Evolutionary conservation across 2,888 invertebrate genomes (phyloP).

Genomic region (Ornithoptera priamus): DNA sequence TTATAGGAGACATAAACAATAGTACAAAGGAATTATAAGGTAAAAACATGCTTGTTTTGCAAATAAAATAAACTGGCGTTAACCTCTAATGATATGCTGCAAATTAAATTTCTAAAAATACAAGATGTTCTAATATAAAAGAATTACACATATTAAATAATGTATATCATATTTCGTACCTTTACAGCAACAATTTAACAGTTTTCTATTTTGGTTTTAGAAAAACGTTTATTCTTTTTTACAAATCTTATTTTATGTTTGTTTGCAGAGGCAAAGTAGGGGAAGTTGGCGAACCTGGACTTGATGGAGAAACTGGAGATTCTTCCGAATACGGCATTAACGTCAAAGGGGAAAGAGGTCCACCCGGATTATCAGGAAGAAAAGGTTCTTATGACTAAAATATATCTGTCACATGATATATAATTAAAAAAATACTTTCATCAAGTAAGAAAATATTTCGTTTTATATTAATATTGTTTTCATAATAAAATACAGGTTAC

Average conservation of each 20-base stretch:
- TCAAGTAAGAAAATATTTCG: neutral
- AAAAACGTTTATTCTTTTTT: neutral
- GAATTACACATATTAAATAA: neutral
- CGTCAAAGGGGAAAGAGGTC: slow-evolving; percentile 78
- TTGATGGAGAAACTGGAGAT: slow-evolving; percentile 61
- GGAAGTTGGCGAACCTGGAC: slow-evolving; percentile 69
- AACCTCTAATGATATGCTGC: no score
- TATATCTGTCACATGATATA: neutral
- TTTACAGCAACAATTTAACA: neutral
- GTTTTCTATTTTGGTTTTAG: no score
- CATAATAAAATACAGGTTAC: slow-evolving; percentile 35
- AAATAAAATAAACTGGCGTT: no score
- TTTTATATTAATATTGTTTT: neutral
- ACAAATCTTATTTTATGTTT: slow-evolving; percentile 1
- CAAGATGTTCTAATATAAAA: neutral
- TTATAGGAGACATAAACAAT: neutral
- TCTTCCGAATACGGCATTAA: slow-evolving; percentile 50
- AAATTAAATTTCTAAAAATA: no score
- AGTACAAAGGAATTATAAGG: neutral
- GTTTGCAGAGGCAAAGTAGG: slow-evolving; percentile 61
- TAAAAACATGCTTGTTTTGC: neutral
- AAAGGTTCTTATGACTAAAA: slow-evolving; percentile 46
- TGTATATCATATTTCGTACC: neutral
- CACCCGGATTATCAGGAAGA: slow-evolving; percentile 64
- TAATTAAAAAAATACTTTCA: neutral